Percentiles rank a stretch among this genome's conserved stretches.
Evolutionary conservation across 2,113 vertebrate species (phyloP).

Genomic region (Rostratula benghalensis): DNA sequence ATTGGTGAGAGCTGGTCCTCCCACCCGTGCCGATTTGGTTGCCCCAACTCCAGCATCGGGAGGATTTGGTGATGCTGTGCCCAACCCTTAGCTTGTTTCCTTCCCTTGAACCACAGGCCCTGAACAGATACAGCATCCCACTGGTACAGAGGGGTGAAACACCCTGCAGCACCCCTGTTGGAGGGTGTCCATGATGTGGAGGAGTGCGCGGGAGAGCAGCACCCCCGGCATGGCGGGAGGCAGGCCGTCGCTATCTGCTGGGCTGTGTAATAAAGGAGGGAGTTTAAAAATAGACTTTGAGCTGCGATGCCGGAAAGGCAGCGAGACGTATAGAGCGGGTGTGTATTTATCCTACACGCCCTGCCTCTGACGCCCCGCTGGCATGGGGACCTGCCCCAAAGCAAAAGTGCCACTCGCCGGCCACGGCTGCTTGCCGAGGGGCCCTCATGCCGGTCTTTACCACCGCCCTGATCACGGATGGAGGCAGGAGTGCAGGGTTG

Average conservation of each 20-base stretch:
- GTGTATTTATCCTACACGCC: constrained; percentile 45
- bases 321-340: constrained; percentile 9
- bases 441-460: neutral
- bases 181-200: neutral
- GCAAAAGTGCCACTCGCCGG: rapidly evolving
- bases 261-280: constrained; percentile 59
- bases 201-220: neutral
- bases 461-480: rapidly evolving
- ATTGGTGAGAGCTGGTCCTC: neutral
- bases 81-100: neutral
- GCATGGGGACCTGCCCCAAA: neutral
- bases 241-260: neutral
- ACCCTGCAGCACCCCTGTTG: neutral
- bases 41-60: neutral
- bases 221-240: neutral
- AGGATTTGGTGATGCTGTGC: neutral
- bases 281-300: constrained; percentile 68
- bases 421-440: rapidly evolving
- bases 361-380: neutral
- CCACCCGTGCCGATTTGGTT: neutral
- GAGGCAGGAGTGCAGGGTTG: rapidly evolving
- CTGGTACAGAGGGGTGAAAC: rapidly evolving
- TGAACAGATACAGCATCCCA: neutral
- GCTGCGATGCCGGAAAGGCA: constrained; percentile 42
- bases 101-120: rapidly evolving